Conservation (phyloP, 2,113 vertebrate genomes). For the Climacteris rufus region DNA sequence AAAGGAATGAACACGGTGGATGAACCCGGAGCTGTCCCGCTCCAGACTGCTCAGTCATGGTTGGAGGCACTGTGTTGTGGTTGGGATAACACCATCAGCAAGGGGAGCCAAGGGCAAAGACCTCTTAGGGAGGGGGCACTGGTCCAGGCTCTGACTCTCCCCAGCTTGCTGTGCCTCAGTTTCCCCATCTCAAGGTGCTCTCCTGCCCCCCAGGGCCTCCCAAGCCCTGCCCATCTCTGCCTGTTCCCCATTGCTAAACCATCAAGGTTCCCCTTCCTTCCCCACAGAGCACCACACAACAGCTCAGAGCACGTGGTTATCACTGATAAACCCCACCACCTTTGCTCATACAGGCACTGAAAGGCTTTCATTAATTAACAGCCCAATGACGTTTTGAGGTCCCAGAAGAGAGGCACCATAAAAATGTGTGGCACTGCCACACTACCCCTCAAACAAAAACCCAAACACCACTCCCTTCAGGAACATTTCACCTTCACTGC, state of each 20-base stretch:
- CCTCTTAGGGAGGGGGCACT: not conserved
- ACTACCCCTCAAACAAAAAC: not conserved
- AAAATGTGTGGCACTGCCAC: not conserved
- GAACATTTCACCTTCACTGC: not conserved
- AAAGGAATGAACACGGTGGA: not conserved
- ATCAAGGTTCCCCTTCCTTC: not conserved
- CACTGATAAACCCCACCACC: not conserved
- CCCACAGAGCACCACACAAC: not conserved
- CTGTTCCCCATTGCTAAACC: not conserved
- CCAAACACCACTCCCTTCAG: not conserved
- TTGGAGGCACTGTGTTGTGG: rapidly evolving
- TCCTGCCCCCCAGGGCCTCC: not conserved
- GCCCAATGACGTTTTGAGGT: not conserved
- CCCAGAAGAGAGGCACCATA: not conserved
- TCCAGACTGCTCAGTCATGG: not conserved
- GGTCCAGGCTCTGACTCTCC: not conserved
- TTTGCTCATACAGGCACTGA: not conserved
- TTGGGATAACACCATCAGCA: not conserved
- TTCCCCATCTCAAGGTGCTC: not conserved
- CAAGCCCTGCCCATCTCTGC: not conserved
- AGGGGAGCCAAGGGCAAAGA: not conserved
- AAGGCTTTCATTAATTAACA: not conserved
- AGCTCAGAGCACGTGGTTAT: not conserved
- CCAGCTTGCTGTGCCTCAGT: not conserved
- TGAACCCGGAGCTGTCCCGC: not conserved